A percentile compares a stretch with the other conserved stretches of the same genome.
Conservation (phyloP, 2,888 invertebrate genomes). For the Protodeltote pygarga region DNA sequence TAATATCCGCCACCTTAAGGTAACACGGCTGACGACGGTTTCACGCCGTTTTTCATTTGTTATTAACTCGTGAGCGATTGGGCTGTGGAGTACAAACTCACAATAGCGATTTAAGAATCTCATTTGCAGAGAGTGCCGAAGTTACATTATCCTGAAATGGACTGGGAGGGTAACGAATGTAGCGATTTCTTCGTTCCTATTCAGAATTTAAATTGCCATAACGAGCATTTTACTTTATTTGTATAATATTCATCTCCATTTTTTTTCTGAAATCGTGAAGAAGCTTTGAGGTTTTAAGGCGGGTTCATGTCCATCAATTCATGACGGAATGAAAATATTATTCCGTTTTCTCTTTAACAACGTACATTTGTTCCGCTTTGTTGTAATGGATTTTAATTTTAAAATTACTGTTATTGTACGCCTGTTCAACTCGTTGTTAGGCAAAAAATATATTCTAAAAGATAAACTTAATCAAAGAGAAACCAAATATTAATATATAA, state of each 20-base stretch:
- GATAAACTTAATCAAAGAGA: too few species aligned
- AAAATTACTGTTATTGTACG: constrained; percentile 12
- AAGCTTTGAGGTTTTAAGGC: neutral
- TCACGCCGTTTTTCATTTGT: constrained; percentile 46
- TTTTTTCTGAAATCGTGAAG: constrained; percentile 5
- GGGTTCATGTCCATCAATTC: neutral
- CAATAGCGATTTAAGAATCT: constrained; percentile 46
- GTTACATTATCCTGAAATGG: constrained; percentile 44
- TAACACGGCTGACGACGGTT: constrained; percentile 22
- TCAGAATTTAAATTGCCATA: constrained; percentile 33
- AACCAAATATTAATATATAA: too few species aligned
- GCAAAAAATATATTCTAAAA: too few species aligned
- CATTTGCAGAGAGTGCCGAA: constrained; percentile 34
- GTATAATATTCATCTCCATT: constrained; percentile 40
- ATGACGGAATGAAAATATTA: neutral
- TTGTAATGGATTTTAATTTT: neutral
- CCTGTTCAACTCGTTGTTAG: too few species aligned
- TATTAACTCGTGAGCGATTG: constrained; percentile 48
- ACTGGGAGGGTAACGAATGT: constrained; percentile 33
- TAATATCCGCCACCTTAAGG: constrained; percentile 24
- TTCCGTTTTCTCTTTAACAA: neutral
- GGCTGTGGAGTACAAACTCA: constrained; percentile 35
- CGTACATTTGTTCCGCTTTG: neutral
- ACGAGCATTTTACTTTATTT: constrained; percentile 31
- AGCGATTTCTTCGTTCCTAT: constrained; percentile 26